Evolutionary conservation across 2,888 invertebrate genomes (phyloP), one percentile per base, ranked within the genome.

Genomic region (Dynastes grantii): DNA sequence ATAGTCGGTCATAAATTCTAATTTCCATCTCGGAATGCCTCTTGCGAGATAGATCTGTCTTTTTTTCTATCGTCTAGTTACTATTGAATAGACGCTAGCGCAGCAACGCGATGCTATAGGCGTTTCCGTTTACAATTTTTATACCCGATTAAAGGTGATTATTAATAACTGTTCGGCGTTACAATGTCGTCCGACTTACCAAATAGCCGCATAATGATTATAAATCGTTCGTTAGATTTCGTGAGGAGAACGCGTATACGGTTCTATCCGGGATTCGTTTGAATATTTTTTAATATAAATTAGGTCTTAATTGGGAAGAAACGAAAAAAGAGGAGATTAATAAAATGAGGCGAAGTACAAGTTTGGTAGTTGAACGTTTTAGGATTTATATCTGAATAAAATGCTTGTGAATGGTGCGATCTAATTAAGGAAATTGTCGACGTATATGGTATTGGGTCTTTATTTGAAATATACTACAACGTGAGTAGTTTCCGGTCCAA

Each of bases 121-220:
- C 63, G 73, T 75, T 75, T 75, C 73, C 73, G 73, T 75, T 75
- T 75, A 75, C 49, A 61, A 75, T 75, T 75, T 75, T 75, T 75
- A 75, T 61, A 61, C 37, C 61, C 45, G 73, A 61, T 61, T 75
- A 45, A 40, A 75, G 61, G 61, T 49, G 73, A 63, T 75, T 75
- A 75, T 75, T 75, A 75, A 75, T 75, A 75, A 75, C 49, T 27
- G 73, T 61, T 55, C 13, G 27, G 27, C 27, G 27, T 27, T 61
- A 61, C 58, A 29, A 75, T 58, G 27, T 58, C 58, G 73, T n/a
- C 40, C 71, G 22, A 55, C 71, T 16, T 8, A 16, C 45, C 55
- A 45, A 75, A 75, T 61, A 45, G 45, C 40, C 73, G 73, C 27
- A 61, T 73, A 73, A 73, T 75, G 73, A 75, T 75, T 61, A 75